Evolutionary conservation across 2,797 vertebrate species (phyloP).

Genomic region (Microctenopoma lineatum): DNA sequence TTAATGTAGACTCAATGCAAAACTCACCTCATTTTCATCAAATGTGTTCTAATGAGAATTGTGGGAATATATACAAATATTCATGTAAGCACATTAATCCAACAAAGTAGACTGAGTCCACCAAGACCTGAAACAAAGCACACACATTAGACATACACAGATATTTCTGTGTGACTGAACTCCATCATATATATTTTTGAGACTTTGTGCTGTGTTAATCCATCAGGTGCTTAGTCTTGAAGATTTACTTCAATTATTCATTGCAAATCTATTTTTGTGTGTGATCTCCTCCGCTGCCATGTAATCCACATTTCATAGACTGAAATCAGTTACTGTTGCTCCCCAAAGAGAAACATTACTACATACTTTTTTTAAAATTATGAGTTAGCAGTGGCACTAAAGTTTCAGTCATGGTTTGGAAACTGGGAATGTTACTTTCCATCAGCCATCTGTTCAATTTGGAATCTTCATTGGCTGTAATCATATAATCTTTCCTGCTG

Average conservation of each 20-base stretch:
- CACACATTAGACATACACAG: too few species aligned
- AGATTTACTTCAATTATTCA: too few species aligned
- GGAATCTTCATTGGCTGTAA: constrained; percentile 22
- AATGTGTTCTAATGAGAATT: neutral
- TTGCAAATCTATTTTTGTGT: neutral
- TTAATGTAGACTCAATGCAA: neutral
- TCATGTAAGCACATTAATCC: neutral
- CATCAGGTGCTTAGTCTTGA: too few species aligned
- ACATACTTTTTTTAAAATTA: neutral
- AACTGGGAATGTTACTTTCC: constrained; percentile 21
- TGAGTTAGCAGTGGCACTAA: constrained; percentile 7
- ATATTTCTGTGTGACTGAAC: too few species aligned
- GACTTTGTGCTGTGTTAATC: too few species aligned
- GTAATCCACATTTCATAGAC: neutral
- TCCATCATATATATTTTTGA: too few species aligned
- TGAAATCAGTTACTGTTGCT: constrained; percentile 12
- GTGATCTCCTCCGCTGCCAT: neutral
- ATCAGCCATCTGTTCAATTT: constrained; percentile 35
- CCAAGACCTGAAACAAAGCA: neutral
- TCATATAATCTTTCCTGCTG: constrained; percentile 17
- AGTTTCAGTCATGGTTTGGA: constrained; percentile 32
- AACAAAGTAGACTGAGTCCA: neutral
- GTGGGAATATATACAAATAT: neutral
- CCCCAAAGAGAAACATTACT: neutral
- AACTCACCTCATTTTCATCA: neutral